A percentile compares a stretch with the other conserved stretches of the same genome.
These are phyloP conservation scores for Hyperoplus lanceolatus DNA, from an alignment of 2,797 vertebrate genomes.

Conservation along the genomic window DNA sequence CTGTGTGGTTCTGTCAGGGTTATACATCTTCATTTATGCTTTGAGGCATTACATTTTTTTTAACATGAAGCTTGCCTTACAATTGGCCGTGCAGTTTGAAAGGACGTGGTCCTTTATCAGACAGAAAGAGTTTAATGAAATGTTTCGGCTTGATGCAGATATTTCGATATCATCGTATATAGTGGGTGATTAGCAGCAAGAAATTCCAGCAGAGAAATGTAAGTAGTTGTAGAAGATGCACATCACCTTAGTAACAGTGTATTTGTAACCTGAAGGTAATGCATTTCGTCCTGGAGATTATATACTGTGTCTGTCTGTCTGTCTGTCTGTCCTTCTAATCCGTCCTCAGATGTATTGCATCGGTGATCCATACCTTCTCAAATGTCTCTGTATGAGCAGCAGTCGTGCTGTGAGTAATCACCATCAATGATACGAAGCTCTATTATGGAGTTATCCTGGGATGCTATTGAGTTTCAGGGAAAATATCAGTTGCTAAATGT, in stretches of 20 bases:
- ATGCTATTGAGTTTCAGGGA: constrained; percentile 61
- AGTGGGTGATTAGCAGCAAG: background rate
- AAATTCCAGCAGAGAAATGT: background rate
- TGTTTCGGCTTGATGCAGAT: background rate
- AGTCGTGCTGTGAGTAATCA: constrained; percentile 61
- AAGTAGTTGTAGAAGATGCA: constrained; percentile 5
- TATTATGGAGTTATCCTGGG: constrained; percentile 55
- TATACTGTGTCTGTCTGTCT: constrained; percentile 32
- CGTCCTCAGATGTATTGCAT: constrained; percentile 21
- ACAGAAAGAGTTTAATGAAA: background rate
- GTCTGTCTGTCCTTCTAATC: constrained; percentile 41
- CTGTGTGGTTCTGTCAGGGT: background rate
- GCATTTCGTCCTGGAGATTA: constrained; percentile 27
- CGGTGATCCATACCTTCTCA: constrained; percentile 30
- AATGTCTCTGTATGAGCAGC: constrained; percentile 47
- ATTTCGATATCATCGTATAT: background rate
- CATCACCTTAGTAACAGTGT: constrained; percentile 25
- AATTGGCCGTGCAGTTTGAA: background rate
- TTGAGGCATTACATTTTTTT: background rate
- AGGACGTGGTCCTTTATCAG: background rate
- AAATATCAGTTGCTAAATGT: constrained; percentile 80
- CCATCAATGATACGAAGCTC: constrained; percentile 55
- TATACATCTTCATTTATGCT: background rate
- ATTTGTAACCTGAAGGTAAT: constrained; percentile 12
- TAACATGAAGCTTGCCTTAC: background rate